Base-by-base conservation (phyloP, 2,888 invertebrate genomes). In the Pogonocherus hispidulus region DNA sequence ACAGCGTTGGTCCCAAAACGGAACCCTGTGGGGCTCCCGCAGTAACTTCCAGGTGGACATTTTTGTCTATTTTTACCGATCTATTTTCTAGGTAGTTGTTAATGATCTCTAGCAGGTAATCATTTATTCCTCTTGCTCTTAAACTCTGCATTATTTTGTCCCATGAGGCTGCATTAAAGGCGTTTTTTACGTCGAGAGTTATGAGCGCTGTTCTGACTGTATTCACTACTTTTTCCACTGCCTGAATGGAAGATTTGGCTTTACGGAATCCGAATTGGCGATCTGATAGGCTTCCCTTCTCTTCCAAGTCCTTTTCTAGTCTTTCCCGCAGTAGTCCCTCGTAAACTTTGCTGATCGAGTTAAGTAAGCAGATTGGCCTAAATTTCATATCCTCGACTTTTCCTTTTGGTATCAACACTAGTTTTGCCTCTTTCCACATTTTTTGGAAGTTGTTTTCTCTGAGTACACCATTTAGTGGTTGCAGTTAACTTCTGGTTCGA, bases 1-100 rank as follows among this genome's bases (percentile, higher is more conserved):
- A n/a, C n/a, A n/a, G 59, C 2, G 46, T 16, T 0, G 74, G 72
- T 0, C 71, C 72, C 1, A 74, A 63, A 1, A 74, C 60, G 0
- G 60, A 70, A 1, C 64, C 67, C 49, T 70, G 70, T 9, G 62
- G 65, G 2, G 65, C 64, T 11, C 73, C 73, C 2, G 32, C 16
- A 4, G 18, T 52, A 0, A 55, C 5, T 22, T 46, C 23, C 46
- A 16, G 16, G 18, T 2, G 11, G n/a, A 3, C n/a, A 22, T 9
- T 8, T 5, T 18, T 14, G n/a, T 11, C 16, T 1, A 54, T 47
- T 9, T 16, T 35, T 3, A 71, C 14, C 3, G n/a, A 9, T 14
- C 71, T 49, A 0, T 66, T 20, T 3, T 5, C 8, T 9, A 70
- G 56, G 23, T 72, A 72, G 37, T 51, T 59, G 1, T 52, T 5